Evolutionary conservation across 2,113 vertebrate genomes (phyloP).

Genomic region (Aptenodytes forsteri): DNA sequence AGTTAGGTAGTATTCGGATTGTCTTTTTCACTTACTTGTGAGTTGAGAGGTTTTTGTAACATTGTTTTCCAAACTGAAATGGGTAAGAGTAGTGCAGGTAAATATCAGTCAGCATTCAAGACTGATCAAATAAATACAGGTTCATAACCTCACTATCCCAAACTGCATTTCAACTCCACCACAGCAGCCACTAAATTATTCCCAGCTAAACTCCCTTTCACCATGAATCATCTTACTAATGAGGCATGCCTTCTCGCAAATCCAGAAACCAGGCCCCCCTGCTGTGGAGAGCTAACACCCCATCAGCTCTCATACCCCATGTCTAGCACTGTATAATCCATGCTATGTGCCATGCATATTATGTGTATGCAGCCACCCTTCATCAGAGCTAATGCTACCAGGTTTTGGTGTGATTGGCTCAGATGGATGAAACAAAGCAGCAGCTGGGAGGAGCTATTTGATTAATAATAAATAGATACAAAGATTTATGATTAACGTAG

Average conservation of each 20-base stretch:
- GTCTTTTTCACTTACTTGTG: neutral
- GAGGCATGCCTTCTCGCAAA: conserved; percentile 30
- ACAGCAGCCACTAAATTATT: conserved; percentile 47
- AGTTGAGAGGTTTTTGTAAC: neutral
- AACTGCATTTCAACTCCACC: conserved; percentile 14
- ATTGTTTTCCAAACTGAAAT: neutral
- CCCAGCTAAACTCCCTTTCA: conserved; percentile 46
- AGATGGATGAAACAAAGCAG: conserved; percentile 62
- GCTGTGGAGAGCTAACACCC: conserved; percentile 39
- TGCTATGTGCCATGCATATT: conserved; percentile 37
- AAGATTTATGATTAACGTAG: conserved; percentile 75
- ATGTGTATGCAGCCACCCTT: conserved; percentile 7
- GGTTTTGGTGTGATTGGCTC: conserved; percentile 58
- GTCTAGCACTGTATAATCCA: conserved; percentile 45
- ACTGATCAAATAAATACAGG: neutral
- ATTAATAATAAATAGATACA: conserved; percentile 77
- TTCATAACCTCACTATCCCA: neutral
- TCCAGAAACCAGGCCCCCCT: conserved; percentile 30
- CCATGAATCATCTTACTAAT: conserved; percentile 57
- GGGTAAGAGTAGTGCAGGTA: neutral
- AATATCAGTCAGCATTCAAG: neutral
- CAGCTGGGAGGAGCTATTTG: conserved; percentile 73
- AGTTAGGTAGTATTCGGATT: neutral
- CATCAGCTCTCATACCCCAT: conserved; percentile 32
- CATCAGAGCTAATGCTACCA: conserved; percentile 29